Evolutionary conservation across 2,888 invertebrate genomes (phyloP), one percentile per base, ranked within the genome.

Genomic region (Lasius platythorax): DNA sequence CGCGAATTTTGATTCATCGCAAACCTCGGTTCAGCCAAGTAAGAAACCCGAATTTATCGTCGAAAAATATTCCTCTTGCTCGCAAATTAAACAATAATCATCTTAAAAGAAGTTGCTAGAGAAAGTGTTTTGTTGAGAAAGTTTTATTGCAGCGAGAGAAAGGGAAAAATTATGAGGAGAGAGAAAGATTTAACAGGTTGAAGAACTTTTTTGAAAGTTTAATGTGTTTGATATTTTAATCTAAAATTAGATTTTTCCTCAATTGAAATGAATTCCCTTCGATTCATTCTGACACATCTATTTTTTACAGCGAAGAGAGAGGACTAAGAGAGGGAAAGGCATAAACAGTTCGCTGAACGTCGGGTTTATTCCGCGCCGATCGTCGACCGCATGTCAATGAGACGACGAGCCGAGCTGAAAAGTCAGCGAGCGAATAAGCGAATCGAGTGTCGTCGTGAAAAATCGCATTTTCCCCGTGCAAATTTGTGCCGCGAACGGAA

Each of bases 381-480:
- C 92, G 92, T 89, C 87, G 83, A 82, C 84, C 90, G 93, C 92
- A 93, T 93, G 87, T 85, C 88, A 92, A 93, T 89, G 90, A 89
- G 72, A 75, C 76, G 56, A 73, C 76, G 81, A 67, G 56, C 72
- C 43, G 40, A 63, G 37, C n/a, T 37, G 66, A 53, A 56, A 66
- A 50, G 72, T 68, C 75, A 85, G 83, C 84, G 73, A 50, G n/a
- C 53, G 2, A 53, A 53, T 53, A 68, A 50, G n/a, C 53, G 8
- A 53, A 53, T 53, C 73, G 79, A 83, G 67, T 28, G 18, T 30
- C 46, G 23, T 37, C 37, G 86, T 86, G 88, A 85, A 88, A 89
- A 89, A 86, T 89, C 78, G 82, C 81, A 85, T 86, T 83, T 82
- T 85, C 68, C 73, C 68, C 73, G 78, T 56, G 83, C 81, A 86